These are phyloP conservation scores for Oncorhynchus nerka DNA, from an alignment of 2,113 vertebrate species.

Conservation along the genomic window DNA sequence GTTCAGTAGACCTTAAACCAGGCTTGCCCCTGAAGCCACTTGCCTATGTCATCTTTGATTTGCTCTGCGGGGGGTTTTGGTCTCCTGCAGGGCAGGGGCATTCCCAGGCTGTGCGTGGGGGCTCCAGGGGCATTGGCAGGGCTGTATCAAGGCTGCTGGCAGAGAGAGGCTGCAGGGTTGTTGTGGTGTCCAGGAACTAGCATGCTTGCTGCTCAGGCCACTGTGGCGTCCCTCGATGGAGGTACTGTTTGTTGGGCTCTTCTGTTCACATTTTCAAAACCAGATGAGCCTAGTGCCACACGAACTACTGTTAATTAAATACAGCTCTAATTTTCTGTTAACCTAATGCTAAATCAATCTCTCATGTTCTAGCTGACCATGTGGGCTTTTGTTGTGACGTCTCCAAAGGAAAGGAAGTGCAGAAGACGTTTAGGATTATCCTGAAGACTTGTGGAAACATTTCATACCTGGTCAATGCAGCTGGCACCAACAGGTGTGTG, in stretches of 20 bases:
- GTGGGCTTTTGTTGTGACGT: conserved; percentile 86
- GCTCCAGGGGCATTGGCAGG: conserved; percentile 87
- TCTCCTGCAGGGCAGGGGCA: conserved; percentile 43
- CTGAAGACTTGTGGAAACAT: conserved; percentile 79
- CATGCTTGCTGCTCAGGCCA: conserved; percentile 63
- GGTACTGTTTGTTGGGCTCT: conserved; percentile 63
- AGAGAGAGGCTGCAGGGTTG: conserved; percentile 80
- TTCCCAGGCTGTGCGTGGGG: conserved; percentile 87
- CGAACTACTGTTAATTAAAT: neutral
- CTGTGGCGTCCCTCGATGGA: conserved; percentile 74
- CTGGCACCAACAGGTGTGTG: conserved; percentile 84
- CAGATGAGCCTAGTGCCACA: no score
- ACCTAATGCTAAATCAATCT: neutral
- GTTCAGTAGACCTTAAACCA: no score
- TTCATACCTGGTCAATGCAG: conserved; percentile 88
- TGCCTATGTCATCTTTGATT: no score
- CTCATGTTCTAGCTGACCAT: conserved; percentile 72
- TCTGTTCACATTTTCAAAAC: neutral
- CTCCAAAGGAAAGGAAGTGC: conserved; percentile 81
- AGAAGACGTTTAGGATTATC: conserved; percentile 79
- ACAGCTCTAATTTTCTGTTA: neutral
- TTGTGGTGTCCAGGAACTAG: conserved; percentile 77
- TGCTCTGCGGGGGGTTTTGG: neutral
- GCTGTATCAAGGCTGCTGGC: conserved; percentile 83
- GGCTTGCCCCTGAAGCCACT: neutral